phyloP scores from a whole-genome alignment of 2,113 vertebrate species.

The Hippocampus comes region DNA sequence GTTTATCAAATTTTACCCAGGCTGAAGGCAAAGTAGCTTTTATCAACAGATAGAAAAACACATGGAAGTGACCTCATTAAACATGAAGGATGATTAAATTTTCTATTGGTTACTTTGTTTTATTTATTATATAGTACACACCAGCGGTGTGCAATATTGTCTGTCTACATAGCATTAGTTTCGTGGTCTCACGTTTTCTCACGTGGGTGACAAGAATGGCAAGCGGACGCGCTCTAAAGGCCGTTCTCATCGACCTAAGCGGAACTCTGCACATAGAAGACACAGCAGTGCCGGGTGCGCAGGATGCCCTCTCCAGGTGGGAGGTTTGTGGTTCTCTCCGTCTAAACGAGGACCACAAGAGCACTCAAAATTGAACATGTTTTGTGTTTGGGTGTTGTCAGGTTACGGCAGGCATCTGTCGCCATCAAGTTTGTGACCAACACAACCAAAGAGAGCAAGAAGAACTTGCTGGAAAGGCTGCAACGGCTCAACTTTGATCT shows the following conservation, averaged over 20 bases:
- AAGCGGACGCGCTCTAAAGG: slow-evolving; percentile 78
- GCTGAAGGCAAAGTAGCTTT: slow-evolving; percentile 21
- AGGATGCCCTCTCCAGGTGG: slow-evolving; percentile 89
- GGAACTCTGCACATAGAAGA: slow-evolving; percentile 94
- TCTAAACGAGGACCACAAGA: neutral
- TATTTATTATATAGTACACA: neutral
- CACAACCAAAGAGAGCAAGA: slow-evolving; percentile 93
- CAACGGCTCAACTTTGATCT: slow-evolving; percentile 81
- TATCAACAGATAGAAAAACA: slow-evolving; percentile 1
- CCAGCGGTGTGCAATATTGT: neutral
- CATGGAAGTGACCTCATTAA: neutral
- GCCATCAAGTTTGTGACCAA: slow-evolving; percentile 91
- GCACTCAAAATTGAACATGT: neutral
- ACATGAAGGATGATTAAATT: neutral
- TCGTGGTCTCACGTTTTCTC: neutral
- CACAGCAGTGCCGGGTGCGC: slow-evolving; percentile 84
- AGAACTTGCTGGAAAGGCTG: slow-evolving; percentile 80
- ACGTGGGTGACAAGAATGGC: slow-evolving; percentile 73
- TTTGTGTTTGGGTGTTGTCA: slow-evolving; percentile 37
- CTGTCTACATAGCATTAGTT: neutral
- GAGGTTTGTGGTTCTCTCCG: slow-evolving; percentile 4
- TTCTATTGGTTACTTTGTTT: neutral
- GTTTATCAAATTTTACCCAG: slow-evolving; percentile 32
- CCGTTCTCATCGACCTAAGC: slow-evolving; percentile 92
- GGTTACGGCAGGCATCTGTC: slow-evolving; percentile 78